These are phyloP conservation scores for Leptobrachium leishanense DNA, from an alignment of 2,113 vertebrate species.

Conservation along the genomic window DNA sequence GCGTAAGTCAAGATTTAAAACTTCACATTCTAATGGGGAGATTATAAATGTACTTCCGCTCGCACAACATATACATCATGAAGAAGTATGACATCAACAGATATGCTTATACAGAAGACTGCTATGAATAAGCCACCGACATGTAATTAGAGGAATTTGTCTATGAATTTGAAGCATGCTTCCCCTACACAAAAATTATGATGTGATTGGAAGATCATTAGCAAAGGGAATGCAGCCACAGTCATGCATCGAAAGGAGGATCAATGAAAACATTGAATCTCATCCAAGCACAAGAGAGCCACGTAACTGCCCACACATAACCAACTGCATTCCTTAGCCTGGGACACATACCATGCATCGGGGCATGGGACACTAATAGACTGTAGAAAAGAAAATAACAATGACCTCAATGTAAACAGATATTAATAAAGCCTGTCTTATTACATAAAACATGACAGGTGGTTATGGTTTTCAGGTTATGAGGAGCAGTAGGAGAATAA, in stretches of 20 bases:
- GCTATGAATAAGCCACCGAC: too few relatives aligned
- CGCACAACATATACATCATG: too few relatives aligned
- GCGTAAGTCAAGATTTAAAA: too few relatives aligned
- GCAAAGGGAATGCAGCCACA: background rate
- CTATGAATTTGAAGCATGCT: too few relatives aligned
- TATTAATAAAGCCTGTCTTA: background rate
- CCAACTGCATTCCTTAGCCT: background rate
- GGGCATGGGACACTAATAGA: background rate
- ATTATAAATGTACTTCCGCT: too few relatives aligned
- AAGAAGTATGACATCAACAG: too few relatives aligned
- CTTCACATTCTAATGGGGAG: too few relatives aligned
- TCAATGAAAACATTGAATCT: background rate
- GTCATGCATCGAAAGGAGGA: background rate
- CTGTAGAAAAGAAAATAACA: slow-evolving; percentile 7
- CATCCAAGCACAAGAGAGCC: background rate
- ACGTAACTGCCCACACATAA: background rate
- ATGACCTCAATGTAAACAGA: background rate
- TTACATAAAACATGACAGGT: background rate
- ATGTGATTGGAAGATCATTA: too few relatives aligned
- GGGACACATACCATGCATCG: background rate
- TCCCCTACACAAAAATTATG: too few relatives aligned
- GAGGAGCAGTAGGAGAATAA: slow-evolving; percentile 51
- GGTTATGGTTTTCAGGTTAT: slow-evolving; percentile 48
- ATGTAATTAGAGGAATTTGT: too few relatives aligned
- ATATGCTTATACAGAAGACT: too few relatives aligned